These are phyloP conservation scores for Barnardius zonarius DNA, from an alignment of 2,113 vertebrate genomes.

Conservation along the genomic window DNA sequence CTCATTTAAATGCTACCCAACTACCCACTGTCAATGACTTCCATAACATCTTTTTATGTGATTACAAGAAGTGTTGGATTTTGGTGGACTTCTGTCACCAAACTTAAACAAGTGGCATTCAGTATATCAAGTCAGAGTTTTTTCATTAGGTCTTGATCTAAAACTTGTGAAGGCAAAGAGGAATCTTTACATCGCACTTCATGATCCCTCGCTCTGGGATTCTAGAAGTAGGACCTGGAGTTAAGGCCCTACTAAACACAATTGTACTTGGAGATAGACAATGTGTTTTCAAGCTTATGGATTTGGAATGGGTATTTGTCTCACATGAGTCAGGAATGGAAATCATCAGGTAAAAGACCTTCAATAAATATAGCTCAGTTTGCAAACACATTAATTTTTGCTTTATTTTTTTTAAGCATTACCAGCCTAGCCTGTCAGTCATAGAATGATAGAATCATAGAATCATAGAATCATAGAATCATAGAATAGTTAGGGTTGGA, in stretches of 20 bases:
- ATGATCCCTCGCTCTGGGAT: neutral
- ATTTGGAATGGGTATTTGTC: neutral
- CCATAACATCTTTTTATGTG: neutral
- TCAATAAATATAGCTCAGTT: conserved; percentile 29
- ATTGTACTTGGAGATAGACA: neutral
- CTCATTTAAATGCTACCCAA: neutral
- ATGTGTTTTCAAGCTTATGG: neutral
- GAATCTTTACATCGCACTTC: accelerated
- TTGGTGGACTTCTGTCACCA: neutral
- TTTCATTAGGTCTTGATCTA: neutral
- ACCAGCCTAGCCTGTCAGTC: neutral
- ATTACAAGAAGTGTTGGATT: neutral
- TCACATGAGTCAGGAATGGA: neutral
- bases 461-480: too few species aligned
- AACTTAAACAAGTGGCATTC: neutral
- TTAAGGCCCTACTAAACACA: neutral
- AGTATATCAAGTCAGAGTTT: neutral
- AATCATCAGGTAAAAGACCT: neutral
- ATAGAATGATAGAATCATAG: too few species aligned
- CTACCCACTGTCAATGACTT: neutral
- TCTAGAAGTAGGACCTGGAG: neutral
- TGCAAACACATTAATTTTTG: conserved; percentile 25
- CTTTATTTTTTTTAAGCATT: conserved; percentile 36
- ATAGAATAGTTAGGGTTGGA: too few species aligned
- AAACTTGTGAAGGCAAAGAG: neutral